Percentiles rank a stretch among this genome's conserved stretches.
Conservation (phyloP, 1,140 invertebrate genomes). For the Muscidifurax raptorellus region DNA sequence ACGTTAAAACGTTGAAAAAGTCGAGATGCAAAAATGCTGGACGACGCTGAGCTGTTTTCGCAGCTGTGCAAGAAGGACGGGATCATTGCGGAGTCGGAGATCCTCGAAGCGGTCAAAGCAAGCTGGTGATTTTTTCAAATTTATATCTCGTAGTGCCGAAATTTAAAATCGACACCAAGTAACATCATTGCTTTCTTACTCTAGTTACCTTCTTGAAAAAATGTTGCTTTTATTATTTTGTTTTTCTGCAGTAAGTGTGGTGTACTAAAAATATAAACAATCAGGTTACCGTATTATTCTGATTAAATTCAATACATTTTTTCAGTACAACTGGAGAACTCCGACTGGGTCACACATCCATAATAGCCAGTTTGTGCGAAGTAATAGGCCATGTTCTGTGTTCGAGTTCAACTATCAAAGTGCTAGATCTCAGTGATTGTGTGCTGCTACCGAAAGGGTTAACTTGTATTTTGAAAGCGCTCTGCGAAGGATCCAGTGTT, state of each 20-base stretch:
- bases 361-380: slow-evolving; percentile 67
- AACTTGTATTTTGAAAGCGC: slow-evolving; percentile 61
- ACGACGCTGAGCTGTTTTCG: slow-evolving; percentile 64
- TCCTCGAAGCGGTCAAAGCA: slow-evolving; percentile 61
- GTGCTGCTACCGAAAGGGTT: slow-evolving; percentile 67
- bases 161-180: slow-evolving; percentile 24
- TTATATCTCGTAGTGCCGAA: not conserved
- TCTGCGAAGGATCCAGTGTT: slow-evolving; percentile 67
- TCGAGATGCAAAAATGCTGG: slow-evolving; percentile 59
- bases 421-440: slow-evolving; percentile 67
- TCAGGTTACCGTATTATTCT: not conserved
- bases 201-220: not conserved
- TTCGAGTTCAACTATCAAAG: slow-evolving; percentile 66
- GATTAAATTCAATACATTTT: not conserved
- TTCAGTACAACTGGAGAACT: slow-evolving; percentile 64
- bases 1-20: not conserved
- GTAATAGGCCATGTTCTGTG: slow-evolving; percentile 64
- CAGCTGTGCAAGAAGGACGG: slow-evolving; percentile 64
- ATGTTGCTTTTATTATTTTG: not conserved
- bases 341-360: slow-evolving; percentile 61
- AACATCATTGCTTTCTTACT: too few relatives aligned
- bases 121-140: slow-evolving; percentile 60
- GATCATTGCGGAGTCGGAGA: slow-evolving; percentile 60
- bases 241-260: not conserved
- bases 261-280: not conserved